A percentile compares a stretch with the other conserved stretches of the same genome.
Evolutionary conservation across 2,797 vertebrate species (phyloP).

Genomic region (Hippocampus kuda): DNA sequence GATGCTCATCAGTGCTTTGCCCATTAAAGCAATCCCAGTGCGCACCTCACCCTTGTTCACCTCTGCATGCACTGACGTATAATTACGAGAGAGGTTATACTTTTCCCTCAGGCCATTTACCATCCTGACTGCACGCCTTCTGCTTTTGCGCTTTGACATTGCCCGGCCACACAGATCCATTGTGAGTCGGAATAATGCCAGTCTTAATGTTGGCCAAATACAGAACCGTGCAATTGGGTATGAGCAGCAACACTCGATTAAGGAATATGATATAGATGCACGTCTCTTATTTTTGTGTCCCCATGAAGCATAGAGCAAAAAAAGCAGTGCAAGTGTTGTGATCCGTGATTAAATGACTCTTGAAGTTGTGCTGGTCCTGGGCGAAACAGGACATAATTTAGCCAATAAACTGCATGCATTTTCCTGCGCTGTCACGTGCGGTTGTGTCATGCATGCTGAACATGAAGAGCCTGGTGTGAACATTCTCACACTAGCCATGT

Average conservation of each 20-base stretch:
- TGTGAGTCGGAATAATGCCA: slow-evolving; percentile 23
- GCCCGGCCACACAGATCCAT: slow-evolving; percentile 18
- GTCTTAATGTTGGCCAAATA: slow-evolving; percentile 9
- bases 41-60: slow-evolving; percentile 34
- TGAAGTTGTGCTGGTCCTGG: slow-evolving; percentile 48
- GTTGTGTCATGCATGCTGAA: slow-evolving; percentile 45
- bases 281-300: slow-evolving; percentile 15
- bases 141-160: slow-evolving; percentile 30
- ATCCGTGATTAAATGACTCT: slow-evolving; percentile 43
- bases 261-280: background rate
- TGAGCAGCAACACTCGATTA: slow-evolving; percentile 12
- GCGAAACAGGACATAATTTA: slow-evolving; percentile 47
- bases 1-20: slow-evolving; percentile 49
- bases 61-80: slow-evolving; percentile 43
- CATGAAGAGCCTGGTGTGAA: slow-evolving; percentile 24
- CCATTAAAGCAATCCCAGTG: slow-evolving; percentile 46
- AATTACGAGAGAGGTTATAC: slow-evolving; percentile 47
- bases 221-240: background rate
- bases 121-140: slow-evolving; percentile 35
- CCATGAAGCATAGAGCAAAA: slow-evolving; percentile 12
- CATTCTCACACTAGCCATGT: slow-evolving; percentile 31
- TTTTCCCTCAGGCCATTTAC: slow-evolving; percentile 43
- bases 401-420: slow-evolving; percentile 38
- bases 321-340: slow-evolving; percentile 22
- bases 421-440: slow-evolving; percentile 44